Conservation (phyloP, 2,888 invertebrate genomes). For the Euzetes globulus region DNA sequence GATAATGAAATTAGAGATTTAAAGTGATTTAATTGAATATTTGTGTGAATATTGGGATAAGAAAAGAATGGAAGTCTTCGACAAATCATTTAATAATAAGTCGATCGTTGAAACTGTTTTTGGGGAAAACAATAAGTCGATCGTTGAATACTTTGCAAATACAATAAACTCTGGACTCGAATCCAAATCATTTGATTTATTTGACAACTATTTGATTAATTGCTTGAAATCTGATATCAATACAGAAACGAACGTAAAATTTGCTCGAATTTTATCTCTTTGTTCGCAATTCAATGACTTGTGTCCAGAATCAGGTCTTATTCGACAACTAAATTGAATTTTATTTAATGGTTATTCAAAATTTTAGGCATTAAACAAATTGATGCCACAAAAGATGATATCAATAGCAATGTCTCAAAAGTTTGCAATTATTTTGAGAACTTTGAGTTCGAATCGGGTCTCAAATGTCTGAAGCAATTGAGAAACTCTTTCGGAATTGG, state of each 20-base stretch:
- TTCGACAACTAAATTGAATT: too few species aligned
- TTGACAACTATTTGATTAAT: conserved; percentile 10
- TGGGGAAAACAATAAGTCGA: neutral
- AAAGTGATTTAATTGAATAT: too few species aligned
- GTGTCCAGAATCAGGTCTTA: neutral
- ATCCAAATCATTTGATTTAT: neutral
- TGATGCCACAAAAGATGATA: neutral
- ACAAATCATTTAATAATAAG: too few species aligned
- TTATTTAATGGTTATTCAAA: too few species aligned
- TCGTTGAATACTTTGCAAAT: conserved; percentile 2
- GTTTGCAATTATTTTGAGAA: neutral
- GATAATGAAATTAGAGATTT: too few species aligned
- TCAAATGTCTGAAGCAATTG: neutral
- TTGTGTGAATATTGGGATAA: too few species aligned
- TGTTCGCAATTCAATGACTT: neutral
- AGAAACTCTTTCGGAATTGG: neutral
- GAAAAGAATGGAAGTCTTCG: too few species aligned
- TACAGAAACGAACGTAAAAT: neutral
- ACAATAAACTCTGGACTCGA: neutral
- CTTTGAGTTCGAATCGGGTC: neutral
- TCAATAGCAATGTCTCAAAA: neutral
- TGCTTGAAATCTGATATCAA: neutral
- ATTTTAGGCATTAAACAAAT: neutral
- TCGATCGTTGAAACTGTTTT: too few species aligned
- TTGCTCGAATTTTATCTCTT: neutral